Evolutionary conservation across 2,113 vertebrate genomes (phyloP).

Genomic region (Gavia stellata): DNA sequence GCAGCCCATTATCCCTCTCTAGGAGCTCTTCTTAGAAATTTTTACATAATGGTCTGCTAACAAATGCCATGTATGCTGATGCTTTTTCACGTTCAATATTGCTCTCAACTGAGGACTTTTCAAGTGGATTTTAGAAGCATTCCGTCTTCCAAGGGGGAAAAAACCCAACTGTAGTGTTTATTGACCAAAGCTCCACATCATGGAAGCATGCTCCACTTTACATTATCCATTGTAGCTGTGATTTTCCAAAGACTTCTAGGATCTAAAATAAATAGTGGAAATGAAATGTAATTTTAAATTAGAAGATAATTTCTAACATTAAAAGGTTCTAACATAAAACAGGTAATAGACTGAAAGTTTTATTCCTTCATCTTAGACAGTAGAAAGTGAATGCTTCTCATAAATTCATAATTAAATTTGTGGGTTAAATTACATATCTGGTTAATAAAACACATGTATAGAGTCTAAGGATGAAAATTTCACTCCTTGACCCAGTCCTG

Average conservation of each 20-base stretch:
- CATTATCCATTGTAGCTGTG: neutral
- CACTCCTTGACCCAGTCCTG: neutral
- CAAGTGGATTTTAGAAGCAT: neutral
- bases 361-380: neutral
- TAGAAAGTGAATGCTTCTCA: neutral
- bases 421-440: neutral
- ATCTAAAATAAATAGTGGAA: neutral
- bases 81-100: neutral
- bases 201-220: neutral
- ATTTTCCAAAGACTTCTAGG: neutral
- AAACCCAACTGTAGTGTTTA: neutral
- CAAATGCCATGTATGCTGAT: neutral
- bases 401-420: neutral
- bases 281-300: neutral
- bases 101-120: neutral
- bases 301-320: neutral
- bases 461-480: neutral
- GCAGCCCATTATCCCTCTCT: neutral
- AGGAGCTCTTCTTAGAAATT: neutral
- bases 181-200: neutral
- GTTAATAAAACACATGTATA: neutral
- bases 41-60: neutral
- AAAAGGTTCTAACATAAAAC: neutral
- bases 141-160: neutral
- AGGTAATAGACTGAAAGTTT: neutral